Evolutionary conservation across 1,140 invertebrate species (phyloP).

Genomic region (Drosophila trapezifrons): DNA sequence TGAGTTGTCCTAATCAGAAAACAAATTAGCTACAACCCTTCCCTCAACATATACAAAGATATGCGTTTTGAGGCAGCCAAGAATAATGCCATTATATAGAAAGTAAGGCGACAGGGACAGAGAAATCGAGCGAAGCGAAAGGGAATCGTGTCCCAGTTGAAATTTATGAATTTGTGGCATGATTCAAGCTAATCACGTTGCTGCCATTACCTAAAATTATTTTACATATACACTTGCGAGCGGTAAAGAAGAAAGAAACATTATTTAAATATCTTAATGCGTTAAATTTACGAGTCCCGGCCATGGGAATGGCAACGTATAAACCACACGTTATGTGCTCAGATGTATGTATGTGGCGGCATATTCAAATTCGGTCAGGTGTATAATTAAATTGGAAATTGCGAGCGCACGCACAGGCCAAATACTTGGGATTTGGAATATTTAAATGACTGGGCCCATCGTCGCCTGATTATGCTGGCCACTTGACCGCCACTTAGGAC

Average conservation of each 20-base stretch:
- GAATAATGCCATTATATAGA: slow-evolving; percentile 43
- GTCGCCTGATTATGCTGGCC: slow-evolving; percentile 50
- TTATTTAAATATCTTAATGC: slow-evolving; percentile 81
- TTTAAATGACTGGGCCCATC: slow-evolving; percentile 39
- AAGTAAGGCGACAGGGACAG: slow-evolving; percentile 14
- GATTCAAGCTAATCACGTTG: slow-evolving; percentile 74
- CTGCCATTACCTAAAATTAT: slow-evolving; percentile 58
- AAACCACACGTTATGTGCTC: slow-evolving; percentile 4
- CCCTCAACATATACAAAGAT: not conserved
- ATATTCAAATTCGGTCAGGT: slow-evolving; percentile 76
- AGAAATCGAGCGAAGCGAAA: not conserved
- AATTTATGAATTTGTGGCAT: slow-evolving; percentile 77
- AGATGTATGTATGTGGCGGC: not conserved
- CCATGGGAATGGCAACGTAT: slow-evolving; percentile 45
- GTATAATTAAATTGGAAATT: slow-evolving; percentile 78
- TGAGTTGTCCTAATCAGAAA: not conserved
- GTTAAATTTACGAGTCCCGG: slow-evolving; percentile 73
- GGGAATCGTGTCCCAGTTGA: slow-evolving; percentile 19
- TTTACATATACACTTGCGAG: slow-evolving; percentile 43
- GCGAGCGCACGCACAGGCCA: slow-evolving; percentile 51
- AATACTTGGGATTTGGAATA: slow-evolving; percentile 48
- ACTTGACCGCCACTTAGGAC: slow-evolving; percentile 56
- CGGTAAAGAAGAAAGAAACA: slow-evolving; percentile 33
- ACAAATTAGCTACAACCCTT: not conserved
- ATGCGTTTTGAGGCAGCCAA: slow-evolving; percentile 7